Base-by-base conservation (phyloP, 1,140 invertebrate species). In the Danaus melanippus region DNA sequence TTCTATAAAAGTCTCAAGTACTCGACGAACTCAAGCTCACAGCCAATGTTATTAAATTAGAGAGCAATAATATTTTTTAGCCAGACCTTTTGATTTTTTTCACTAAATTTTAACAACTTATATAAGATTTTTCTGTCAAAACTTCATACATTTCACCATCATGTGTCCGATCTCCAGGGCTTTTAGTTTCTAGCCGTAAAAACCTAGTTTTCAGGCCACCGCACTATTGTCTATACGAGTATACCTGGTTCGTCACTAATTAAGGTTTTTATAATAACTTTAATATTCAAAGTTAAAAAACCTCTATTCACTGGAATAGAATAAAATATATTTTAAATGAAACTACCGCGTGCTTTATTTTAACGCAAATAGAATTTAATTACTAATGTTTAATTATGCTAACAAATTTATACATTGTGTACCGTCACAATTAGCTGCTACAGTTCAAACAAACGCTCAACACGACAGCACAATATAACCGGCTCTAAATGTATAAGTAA, bases 251-350 rank as follows among this genome's bases (percentile, higher is more conserved):
- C 48, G 58, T 53, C 56, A 58, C 59, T 65, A 65, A 65, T 65
- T 65, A 65, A 56, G 63, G 59, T 65, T 65, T 65, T 65, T 62
- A 59, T 61, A 55, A 53, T 60, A 60, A 60, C 59, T 59, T 65
- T 65, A 65, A 58, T 62, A 62, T 53, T 65, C 59, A 58, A 62
- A 43, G 47, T 54, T 51, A 43, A 55, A 60, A 52, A 60, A 51
- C 52, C 46, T 53, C 21, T 32, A 32, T 32, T 32, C 21, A 32
- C 21, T 32, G 21, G 6, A 32, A 32, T 32, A 32, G 21, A 32
- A 32, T 32, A 7, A 32, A 32, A 32, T 32, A 32, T 32, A 32
- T 32, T 32, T 32, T 32, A 32, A 7, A 32, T 32, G 6, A 32
- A 32, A 32, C 21, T 32, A 32, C 21, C 21, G 21, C 6, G 17